These are phyloP conservation scores for Siniperca scherzeri DNA, from an alignment of 2,797 vertebrate species.

Conservation along the genomic window DNA sequence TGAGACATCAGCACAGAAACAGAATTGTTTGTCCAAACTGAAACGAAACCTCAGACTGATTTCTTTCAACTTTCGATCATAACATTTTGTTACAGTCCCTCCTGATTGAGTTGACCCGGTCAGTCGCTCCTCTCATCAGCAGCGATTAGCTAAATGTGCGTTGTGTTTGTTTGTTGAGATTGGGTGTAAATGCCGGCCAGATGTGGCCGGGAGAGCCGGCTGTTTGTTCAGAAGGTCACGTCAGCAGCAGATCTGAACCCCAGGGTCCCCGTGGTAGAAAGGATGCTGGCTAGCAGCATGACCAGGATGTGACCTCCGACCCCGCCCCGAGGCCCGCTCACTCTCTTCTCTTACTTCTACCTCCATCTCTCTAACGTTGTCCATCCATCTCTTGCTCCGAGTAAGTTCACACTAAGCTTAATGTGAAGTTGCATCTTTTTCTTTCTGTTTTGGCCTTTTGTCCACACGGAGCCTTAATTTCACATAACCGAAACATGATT, in stretches of 20 bases:
- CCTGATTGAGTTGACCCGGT: slow-evolving; percentile 60
- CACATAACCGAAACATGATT: no score
- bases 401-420: background rate
- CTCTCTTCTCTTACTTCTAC: background rate
- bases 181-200: slow-evolving; percentile 91
- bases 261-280: slow-evolving; percentile 81
- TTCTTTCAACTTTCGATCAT: slow-evolving; percentile 26
- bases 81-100: slow-evolving; percentile 11
- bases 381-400: background rate
- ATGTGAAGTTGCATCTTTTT: background rate
- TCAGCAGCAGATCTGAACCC: slow-evolving; percentile 86
- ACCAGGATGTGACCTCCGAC: slow-evolving; percentile 80
- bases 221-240: slow-evolving; percentile 87
- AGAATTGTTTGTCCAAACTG: background rate
- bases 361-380: background rate
- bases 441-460: background rate
- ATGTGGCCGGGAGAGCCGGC: slow-evolving; percentile 83
- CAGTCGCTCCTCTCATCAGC: slow-evolving; percentile 79
- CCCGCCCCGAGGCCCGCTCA: slow-evolving; percentile 43
- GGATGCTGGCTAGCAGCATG: slow-evolving; percentile 84
- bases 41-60: background rate
- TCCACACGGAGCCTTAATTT: no score
- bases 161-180: slow-evolving; percentile 86
- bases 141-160: slow-evolving; percentile 83
- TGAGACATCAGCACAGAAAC: background rate